Conservation (phyloP, 2,113 vertebrate species). For the Pleuronectes platessa region DNA sequence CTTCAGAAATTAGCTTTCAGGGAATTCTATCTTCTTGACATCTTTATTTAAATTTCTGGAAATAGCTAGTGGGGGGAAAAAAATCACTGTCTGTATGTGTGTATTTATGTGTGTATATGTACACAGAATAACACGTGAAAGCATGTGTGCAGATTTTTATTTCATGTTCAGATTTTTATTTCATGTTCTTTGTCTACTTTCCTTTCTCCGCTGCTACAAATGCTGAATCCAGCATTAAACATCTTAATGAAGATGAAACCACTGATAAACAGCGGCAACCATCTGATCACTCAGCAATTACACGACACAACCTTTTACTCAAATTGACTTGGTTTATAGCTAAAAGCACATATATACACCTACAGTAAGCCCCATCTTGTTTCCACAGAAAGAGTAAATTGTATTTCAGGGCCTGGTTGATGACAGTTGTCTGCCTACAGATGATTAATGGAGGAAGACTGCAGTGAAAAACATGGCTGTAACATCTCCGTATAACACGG, state of each 20-base stretch:
- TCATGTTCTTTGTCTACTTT: conserved; percentile 31
- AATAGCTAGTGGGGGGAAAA: not conserved
- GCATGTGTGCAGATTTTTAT: not conserved
- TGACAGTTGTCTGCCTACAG: conserved; percentile 15
- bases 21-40: conserved; percentile 8
- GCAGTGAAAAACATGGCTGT: conserved; percentile 10
- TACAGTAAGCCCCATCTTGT: not conserved
- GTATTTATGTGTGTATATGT: conserved; percentile 3
- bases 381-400: conserved; percentile 20
- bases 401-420: conserved; percentile 23
- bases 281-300: not conserved
- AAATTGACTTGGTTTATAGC: not conserved
- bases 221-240: too few relatives aligned
- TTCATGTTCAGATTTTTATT: conserved; percentile 11
- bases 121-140: conserved; percentile 32
- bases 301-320: conserved; percentile 5
- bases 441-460: conserved; percentile 35
- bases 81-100: not conserved
- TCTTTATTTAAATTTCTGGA: conserved; percentile 4
- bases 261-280: not conserved
- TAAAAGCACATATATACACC: not conserved
- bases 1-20: conserved; percentile 18
- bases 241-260: not conserved
- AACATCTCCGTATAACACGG: not conserved
- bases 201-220: conserved; percentile 3